phyloP scores from a whole-genome alignment of 2,113 vertebrate species.

The Aphelocoma coerulescens region DNA sequence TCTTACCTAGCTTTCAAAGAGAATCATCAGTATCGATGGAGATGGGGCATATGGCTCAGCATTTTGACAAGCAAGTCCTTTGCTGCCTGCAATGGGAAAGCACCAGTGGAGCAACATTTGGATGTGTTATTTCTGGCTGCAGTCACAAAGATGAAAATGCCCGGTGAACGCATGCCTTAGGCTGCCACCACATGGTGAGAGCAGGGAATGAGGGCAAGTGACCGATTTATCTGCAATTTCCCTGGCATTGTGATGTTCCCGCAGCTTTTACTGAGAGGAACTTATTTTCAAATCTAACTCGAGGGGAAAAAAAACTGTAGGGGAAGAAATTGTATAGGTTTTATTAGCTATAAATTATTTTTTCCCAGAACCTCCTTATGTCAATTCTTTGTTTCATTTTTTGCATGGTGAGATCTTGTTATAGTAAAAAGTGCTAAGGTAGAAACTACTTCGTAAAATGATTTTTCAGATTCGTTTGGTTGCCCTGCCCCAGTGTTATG shows the following conservation, averaged over 20 bases:
- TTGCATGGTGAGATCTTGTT: background rate
- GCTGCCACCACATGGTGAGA: conserved; percentile 74
- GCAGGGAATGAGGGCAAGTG: background rate
- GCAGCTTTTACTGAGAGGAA: background rate
- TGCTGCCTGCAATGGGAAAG: background rate
- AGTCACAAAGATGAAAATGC: background rate
- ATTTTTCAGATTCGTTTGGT: background rate
- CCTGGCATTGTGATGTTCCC: background rate
- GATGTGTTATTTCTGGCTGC: background rate
- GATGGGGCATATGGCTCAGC: background rate
- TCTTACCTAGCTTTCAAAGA: background rate
- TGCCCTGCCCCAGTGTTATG: background rate
- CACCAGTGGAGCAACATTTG: background rate
- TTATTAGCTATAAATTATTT: background rate
- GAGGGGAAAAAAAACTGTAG: background rate
- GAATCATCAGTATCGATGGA: background rate
- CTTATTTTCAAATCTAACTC: background rate
- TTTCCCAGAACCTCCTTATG: background rate
- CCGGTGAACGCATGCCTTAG: conserved; percentile 64
- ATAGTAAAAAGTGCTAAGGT: background rate
- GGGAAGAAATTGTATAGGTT: background rate
- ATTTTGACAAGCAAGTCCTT: conserved; percentile 1
- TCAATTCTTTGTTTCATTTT: background rate
- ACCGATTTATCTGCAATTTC: background rate
- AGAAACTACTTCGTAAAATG: background rate